phyloP scores from a whole-genome alignment of 2,113 vertebrate genomes.

The Nothobranchius kuhntae region DNA sequence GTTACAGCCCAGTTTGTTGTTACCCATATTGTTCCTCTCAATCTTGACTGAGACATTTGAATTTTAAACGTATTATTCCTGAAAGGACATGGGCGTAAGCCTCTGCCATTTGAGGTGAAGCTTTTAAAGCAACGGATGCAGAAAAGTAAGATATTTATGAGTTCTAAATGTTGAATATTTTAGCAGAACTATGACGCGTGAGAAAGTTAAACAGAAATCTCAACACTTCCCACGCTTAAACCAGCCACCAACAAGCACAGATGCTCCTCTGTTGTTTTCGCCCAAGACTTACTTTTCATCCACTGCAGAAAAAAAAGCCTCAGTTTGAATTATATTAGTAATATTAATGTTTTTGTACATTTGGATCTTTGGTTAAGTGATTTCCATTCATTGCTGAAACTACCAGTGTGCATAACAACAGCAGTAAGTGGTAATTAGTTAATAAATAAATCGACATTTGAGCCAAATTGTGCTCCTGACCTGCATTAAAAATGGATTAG shows the following conservation, averaged over 20 bases:
- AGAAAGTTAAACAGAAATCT: conserved; percentile 24
- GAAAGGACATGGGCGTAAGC: neutral
- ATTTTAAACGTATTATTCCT: neutral
- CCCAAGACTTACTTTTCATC: neutral
- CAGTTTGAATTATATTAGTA: neutral
- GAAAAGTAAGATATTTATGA: conserved; percentile 25
- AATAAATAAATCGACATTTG: neutral
- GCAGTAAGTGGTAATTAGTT: neutral
- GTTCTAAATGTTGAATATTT: conserved; percentile 33
- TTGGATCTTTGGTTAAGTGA: conserved; percentile 2
- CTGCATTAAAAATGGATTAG: conserved; percentile 8
- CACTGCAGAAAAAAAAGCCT: neutral
- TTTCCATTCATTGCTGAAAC: conserved; percentile 1
- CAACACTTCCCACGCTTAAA: conserved; percentile 22
- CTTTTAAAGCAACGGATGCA: neutral
- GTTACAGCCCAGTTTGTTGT: neutral
- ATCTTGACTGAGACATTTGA: neutral
- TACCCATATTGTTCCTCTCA: neutral
- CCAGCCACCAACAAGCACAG: conserved; percentile 17
- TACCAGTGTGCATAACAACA: neutral
- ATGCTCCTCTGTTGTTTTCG: conserved; percentile 12
- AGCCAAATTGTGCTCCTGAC: conserved; percentile 10
- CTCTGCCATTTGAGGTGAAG: neutral
- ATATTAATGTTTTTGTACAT: neutral
- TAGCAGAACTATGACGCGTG: conserved; percentile 8